A percentile compares a stretch with the other conserved stretches of the same genome.
These are phyloP conservation scores for Aepyceros melampus DNA, from an alignment of 2,113 vertebrate genomes.

Conservation along the genomic window DNA sequence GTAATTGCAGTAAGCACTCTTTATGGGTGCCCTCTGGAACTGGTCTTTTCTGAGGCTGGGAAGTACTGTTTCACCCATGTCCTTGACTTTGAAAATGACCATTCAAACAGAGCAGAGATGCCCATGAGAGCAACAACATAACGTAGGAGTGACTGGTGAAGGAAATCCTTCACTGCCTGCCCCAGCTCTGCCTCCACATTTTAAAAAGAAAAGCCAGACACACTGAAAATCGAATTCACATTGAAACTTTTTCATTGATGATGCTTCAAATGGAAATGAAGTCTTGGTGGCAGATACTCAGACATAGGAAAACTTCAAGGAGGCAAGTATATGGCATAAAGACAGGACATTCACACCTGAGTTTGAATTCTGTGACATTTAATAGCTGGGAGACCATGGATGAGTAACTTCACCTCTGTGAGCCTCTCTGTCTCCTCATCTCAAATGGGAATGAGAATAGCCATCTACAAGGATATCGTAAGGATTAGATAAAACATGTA, in stretches of 20 bases:
- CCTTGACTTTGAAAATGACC: not conserved
- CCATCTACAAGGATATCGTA: not conserved
- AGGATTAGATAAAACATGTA: not conserved
- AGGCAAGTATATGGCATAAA: not conserved
- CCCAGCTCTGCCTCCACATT: not conserved
- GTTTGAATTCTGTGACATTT: not conserved
- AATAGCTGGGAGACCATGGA: not conserved
- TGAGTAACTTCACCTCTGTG: not conserved
- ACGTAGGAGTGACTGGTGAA: fast-evolving
- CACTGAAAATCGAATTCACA: not conserved
- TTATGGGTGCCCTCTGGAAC: not conserved
- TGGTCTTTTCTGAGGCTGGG: not conserved
- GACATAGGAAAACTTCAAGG: not conserved
- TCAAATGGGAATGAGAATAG: not conserved
- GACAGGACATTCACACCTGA: not conserved
- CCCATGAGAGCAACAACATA: not conserved
- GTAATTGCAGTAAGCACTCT: not conserved
- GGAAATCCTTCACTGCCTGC: fast-evolving
- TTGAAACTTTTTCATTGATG: not conserved
- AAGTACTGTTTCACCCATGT: not conserved
- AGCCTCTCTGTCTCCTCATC: not conserved
- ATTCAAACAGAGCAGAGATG: not conserved
- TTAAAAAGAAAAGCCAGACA: not conserved
- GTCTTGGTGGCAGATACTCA: not conserved
- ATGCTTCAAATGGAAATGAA: not conserved